These are phyloP conservation scores for Sminthurides bifidus DNA, from an alignment of 1,140 invertebrate genomes.

Conservation along the genomic window DNA sequence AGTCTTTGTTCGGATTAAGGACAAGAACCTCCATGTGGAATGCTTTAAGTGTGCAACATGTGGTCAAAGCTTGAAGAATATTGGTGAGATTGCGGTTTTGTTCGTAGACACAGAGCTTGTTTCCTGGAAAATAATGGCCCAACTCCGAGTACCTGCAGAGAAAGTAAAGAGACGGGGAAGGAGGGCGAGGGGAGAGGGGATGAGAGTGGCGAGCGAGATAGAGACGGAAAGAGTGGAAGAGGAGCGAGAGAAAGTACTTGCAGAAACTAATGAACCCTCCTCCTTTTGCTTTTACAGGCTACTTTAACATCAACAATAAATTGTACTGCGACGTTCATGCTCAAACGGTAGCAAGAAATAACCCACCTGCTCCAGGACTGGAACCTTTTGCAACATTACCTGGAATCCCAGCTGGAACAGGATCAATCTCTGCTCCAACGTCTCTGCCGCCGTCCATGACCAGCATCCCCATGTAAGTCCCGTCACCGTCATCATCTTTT, in stretches of 20 bases:
- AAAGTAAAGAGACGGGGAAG: too few species aligned
- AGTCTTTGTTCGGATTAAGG: slow-evolving; percentile 90
- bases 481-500: too few species aligned
- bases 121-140: too few species aligned
- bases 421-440: neutral
- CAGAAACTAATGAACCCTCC: too few species aligned
- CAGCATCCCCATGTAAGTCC: slow-evolving; percentile 5
- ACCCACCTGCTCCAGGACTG: slow-evolving; percentile 46
- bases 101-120: too few species aligned
- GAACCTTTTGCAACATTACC: slow-evolving; percentile 16
- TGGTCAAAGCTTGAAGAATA: slow-evolving; percentile 86
- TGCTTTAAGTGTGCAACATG: slow-evolving; percentile 95
- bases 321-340: slow-evolving; percentile 93
- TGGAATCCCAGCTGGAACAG: too few species aligned
- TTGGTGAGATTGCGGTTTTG: slow-evolving; percentile 43
- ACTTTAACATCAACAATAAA: slow-evolving; percentile 91
- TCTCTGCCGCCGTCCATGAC: neutral
- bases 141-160: too few species aligned
- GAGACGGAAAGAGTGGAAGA: too few species aligned
- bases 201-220: too few species aligned
- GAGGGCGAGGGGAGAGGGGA: too few species aligned
- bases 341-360: slow-evolving; percentile 69
- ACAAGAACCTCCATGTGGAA: slow-evolving; percentile 88
- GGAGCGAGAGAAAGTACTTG: too few species aligned
- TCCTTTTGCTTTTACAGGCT: slow-evolving; percentile 42